Evolutionary conservation across 2,797 vertebrate genomes (phyloP).

Genomic region (Pygocentrus nattereri): DNA sequence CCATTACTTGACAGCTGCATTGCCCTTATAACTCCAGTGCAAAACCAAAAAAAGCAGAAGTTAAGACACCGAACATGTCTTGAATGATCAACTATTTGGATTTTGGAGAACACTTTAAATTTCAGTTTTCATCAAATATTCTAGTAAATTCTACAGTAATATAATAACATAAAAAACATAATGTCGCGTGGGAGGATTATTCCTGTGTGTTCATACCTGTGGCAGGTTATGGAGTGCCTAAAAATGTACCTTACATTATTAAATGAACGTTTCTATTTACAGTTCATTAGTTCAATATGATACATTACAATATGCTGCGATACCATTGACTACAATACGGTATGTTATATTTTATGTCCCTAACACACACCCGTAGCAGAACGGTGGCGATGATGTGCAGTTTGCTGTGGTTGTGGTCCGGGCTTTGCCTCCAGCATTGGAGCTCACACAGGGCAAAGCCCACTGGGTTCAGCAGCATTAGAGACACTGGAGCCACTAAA

Average conservation of each 20-base stretch:
- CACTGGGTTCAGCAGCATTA: constrained; percentile 96
- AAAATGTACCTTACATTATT: no score
- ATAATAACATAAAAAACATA: no score
- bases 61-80: not conserved
- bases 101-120: no score
- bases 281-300: no score
- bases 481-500: constrained; percentile 94
- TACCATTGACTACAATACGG: no score
- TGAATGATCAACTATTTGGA: not conserved
- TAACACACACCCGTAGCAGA: constrained; percentile 79
- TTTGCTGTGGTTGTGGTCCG: constrained; percentile 80
- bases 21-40: not conserved
- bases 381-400: constrained; percentile 87
- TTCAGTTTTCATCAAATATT: no score
- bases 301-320: no score
- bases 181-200: not conserved
- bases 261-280: no score
- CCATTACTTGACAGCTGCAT: no score
- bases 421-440: constrained; percentile 87
- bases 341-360: no score
- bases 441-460: constrained; percentile 98
- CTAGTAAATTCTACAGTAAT: no score
- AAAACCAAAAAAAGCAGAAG: not conserved
- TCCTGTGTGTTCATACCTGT: not conserved
- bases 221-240: no score